These are phyloP conservation scores for Cephus pygmeus DNA, from an alignment of 2,888 invertebrate species.

Conservation along the genomic window DNA sequence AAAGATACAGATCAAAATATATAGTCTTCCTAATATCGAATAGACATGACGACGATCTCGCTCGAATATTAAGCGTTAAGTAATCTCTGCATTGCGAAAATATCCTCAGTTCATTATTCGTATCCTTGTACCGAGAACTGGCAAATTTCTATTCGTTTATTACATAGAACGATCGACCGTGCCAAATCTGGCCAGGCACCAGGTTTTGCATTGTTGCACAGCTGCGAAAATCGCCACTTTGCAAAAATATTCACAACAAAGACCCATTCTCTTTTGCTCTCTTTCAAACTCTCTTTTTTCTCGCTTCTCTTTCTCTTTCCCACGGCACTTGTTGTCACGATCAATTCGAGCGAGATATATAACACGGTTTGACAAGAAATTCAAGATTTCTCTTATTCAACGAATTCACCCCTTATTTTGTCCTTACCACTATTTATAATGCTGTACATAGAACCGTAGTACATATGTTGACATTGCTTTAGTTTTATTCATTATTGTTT, in stretches of 20 bases:
- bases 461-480: neutral
- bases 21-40: neutral
- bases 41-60: slow-evolving; percentile 1
- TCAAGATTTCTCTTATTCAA: neutral
- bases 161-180: neutral
- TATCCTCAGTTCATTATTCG: no score
- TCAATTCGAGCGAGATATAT: neutral
- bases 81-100: no score
- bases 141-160: neutral
- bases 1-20: neutral
- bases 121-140: no score
- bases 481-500: neutral
- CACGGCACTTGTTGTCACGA: neutral
- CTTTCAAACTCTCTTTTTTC: no score
- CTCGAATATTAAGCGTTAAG: no score
- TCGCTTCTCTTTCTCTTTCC: neutral
- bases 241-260: no score
- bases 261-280: no score
- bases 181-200: neutral
- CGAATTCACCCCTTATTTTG: neutral
- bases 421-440: neutral
- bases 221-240: no score
- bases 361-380: neutral
- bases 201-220: no score
- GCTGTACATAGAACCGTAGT: neutral